Conservation (phyloP, 1,140 invertebrate genomes). For the Drosophila ironensis region DNA sequence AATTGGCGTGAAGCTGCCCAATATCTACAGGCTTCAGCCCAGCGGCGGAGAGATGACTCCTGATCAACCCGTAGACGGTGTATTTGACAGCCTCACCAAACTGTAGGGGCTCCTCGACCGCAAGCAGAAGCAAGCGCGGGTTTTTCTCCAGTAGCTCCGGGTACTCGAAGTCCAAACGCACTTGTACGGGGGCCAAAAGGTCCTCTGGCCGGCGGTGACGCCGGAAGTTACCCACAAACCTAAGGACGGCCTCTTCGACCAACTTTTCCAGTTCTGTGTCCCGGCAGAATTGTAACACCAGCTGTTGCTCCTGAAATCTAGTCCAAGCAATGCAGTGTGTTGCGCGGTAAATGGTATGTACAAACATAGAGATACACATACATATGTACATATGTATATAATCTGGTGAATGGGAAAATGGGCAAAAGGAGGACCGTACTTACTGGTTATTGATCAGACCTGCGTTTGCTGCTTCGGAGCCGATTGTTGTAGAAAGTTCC, state of each 20-base stretch:
- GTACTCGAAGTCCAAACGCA: constrained; percentile 59
- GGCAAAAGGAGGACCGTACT: too few relatives aligned
- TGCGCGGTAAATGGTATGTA: too few relatives aligned
- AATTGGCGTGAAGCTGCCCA: constrained; percentile 61
- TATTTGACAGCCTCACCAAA: constrained; percentile 66
- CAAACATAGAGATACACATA: too few relatives aligned
- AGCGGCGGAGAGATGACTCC: constrained; percentile 31
- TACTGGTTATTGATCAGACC: too few relatives aligned
- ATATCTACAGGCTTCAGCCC: constrained; percentile 58
- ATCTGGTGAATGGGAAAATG: too few relatives aligned
- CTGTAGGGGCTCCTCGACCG: constrained; percentile 62
- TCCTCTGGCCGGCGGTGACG: constrained; percentile 48
- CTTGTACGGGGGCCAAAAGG: constrained; percentile 49
- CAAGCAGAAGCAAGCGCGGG: constrained; percentile 40
- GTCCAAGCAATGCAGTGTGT: neutral
- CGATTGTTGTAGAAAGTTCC: too few relatives aligned
- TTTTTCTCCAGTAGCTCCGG: constrained; percentile 29
- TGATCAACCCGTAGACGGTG: constrained; percentile 50
- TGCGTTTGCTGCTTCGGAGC: too few relatives aligned
- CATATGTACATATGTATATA: too few relatives aligned
- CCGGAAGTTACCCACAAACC: constrained; percentile 43
- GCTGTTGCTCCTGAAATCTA: constrained; percentile 65
- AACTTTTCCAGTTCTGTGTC: constrained; percentile 52
- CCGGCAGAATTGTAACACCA: constrained; percentile 54
- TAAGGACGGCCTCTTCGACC: constrained; percentile 40